These are phyloP conservation scores for Bubalus kerabau DNA, from an alignment of 2,113 vertebrate species.

Conservation along the genomic window DNA sequence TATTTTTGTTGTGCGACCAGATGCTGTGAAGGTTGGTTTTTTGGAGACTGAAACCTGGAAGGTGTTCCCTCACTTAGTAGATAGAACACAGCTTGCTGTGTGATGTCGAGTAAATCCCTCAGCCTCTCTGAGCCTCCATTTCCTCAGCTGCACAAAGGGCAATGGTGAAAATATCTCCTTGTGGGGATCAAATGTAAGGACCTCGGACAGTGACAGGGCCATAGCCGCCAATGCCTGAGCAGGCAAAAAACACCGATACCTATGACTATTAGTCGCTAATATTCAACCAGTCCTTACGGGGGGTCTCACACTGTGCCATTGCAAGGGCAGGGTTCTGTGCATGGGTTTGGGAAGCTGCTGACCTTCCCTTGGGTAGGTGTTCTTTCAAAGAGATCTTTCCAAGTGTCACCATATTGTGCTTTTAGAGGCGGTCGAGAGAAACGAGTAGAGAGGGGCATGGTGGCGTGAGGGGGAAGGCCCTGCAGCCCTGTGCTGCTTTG, in stretches of 20 bases:
- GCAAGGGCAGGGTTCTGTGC: background rate
- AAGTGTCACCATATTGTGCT: background rate
- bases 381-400: conserved; percentile 14
- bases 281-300: background rate
- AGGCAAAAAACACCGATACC: background rate
- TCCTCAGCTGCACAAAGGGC: background rate
- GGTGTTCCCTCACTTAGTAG: background rate
- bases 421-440: background rate
- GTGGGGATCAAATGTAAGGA: background rate
- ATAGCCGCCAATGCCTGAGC: background rate
- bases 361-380: background rate
- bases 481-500: background rate
- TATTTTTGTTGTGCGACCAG: background rate
- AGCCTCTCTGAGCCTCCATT: background rate
- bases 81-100: background rate
- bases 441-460: background rate
- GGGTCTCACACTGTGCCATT: background rate
- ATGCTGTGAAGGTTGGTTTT: background rate
- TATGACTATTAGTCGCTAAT: background rate
- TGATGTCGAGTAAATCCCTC: background rate
- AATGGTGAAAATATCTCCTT: background rate
- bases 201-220: background rate
- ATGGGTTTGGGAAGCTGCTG: background rate
- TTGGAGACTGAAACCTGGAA: background rate
- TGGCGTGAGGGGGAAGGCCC: background rate